Evolutionary conservation across 64 coral and sea anemone species (phyloP), one percentile per base, ranked within the genome.

Genomic region (Pachyseris speciosa): DNA sequence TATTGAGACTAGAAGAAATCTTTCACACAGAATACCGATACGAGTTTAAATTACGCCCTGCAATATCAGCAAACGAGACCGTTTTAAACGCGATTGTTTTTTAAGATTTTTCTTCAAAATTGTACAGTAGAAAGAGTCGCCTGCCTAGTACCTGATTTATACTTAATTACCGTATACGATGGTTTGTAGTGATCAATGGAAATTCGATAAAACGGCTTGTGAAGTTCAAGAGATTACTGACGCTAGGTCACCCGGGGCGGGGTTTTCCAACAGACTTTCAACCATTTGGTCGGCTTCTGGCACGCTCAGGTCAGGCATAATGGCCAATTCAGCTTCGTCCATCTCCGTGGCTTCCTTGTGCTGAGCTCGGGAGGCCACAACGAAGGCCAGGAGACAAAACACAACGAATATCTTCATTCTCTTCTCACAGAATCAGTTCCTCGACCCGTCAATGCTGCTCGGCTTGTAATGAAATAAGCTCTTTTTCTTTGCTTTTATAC

Each of bases 341-440:
- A 81, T 61, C 33, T 81, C 77, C 26, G 77, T 81, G 1, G 77
- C 77, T 61, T 81, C 77, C 37, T 37, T 28, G 2, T 42, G 7
- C 9, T 78, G 76, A 1, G 50, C 76, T 12, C 63, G 49, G 34
- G 52, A 81, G 20, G 31, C 52, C 33, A 81, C 32, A 57, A 61
- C 77, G 34, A 63, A 64, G 55, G 77, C 36, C 52, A 81, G 40
- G 40, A 81, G 37, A 32, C 77, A 61, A 33, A 81, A 63, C 33
- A 81, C 31, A 61, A 81, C 51, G 15, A 81, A 42, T 15, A 53
- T 81, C 34, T 39, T 81, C 77, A 81, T 81, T 57, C 50, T 40
- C 37, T 17, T 63, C 13, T 38, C 30, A 7, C 31, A 6, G 13
- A 13, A 2, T 38, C 34, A 4, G 0, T 19, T 15, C 41, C 69